Percentiles rank a stretch among this genome's conserved stretches.
Conservation (phyloP, 2,888 invertebrate species). For the Caenorhabditis virilis region DNA sequence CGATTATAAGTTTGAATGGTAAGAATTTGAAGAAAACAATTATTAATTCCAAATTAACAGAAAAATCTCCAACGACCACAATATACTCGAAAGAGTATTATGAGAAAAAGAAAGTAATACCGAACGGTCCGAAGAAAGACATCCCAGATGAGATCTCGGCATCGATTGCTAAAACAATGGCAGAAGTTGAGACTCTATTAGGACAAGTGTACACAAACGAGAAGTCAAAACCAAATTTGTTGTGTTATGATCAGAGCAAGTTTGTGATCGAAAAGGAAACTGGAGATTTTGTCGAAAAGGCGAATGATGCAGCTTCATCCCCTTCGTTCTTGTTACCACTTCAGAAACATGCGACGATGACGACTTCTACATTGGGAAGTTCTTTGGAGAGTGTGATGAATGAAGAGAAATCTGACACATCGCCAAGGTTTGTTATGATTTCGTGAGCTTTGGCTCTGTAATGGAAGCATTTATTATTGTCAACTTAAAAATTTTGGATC, state of each 20-base stretch:
- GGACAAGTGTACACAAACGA: constrained; percentile 53
- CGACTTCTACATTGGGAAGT: constrained; percentile 27
- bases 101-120: constrained; percentile 1
- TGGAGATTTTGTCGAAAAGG: constrained; percentile 12
- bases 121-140: constrained; percentile 27
- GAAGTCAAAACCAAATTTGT: constrained; percentile 47
- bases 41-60: constrained; percentile 3
- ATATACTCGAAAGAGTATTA: background rate
- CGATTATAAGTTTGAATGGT: constrained; percentile 26
- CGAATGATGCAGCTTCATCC: constrained; percentile 16
- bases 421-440: no score
- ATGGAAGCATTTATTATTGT: no score
- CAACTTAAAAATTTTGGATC: no score
- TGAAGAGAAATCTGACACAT: constrained; percentile 19
- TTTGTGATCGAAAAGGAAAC: constrained; percentile 9
- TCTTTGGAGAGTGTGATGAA: constrained; percentile 30
- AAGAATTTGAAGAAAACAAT: background rate
- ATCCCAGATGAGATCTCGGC: constrained; percentile 35
- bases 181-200: constrained; percentile 44
- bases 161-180: constrained; percentile 49
- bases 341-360: constrained; percentile 3
- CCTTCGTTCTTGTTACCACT: constrained; percentile 38
- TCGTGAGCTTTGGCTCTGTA: background rate
- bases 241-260: constrained; percentile 41
- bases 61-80: constrained; percentile 11